phyloP scores from a whole-genome alignment of 2,888 invertebrate genomes.

The Acleris literana region DNA sequence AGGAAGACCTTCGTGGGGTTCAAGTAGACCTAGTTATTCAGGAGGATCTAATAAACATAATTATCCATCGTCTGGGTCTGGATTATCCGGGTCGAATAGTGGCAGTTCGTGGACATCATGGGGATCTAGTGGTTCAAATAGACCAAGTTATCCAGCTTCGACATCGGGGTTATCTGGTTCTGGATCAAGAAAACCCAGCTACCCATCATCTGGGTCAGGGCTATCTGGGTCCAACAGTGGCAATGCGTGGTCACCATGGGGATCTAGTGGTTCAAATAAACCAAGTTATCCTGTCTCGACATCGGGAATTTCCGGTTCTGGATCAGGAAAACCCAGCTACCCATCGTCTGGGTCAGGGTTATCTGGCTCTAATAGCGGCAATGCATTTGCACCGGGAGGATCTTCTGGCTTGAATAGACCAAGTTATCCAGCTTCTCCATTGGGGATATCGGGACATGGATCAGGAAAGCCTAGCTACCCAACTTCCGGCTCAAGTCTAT shows the following conservation, averaged over 20 bases:
- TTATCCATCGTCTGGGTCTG: conserved; percentile 36
- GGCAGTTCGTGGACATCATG: conserved; percentile 36
- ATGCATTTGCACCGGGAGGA: not conserved
- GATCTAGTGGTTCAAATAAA: conserved; percentile 34
- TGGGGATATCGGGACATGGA: not conserved
- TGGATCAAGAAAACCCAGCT: conserved; percentile 35
- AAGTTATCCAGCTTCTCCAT: too few relatives aligned
- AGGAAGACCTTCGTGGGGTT: conserved; percentile 42
- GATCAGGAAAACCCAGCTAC: conserved; percentile 25
- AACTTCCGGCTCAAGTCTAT: conserved; percentile 39
- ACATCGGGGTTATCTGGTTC: conserved; percentile 40
- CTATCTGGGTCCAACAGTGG: conserved; percentile 36
- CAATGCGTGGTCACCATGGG: conserved; percentile 26
- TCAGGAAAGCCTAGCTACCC: conserved; percentile 33
- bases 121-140: conserved; percentile 31
- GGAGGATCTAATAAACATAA: conserved; percentile 22
- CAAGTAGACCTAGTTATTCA: conserved; percentile 25
- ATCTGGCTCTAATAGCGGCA: conserved; percentile 37
- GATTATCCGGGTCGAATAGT: conserved; percentile 17
- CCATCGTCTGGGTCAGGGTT: conserved; percentile 39
- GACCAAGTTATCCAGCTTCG: conserved; percentile 41
- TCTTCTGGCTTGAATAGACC: too few relatives aligned
- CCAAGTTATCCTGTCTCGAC: conserved; percentile 41
- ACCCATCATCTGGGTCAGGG: conserved; percentile 44
- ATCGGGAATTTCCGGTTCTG: conserved; percentile 38